A percentile compares a stretch with the other conserved stretches of the same genome.
Evolutionary conservation across 30 jellyfish, hydroid and myxozoan species (phyloP).

Genomic region (Aurelia coerulea): DNA sequence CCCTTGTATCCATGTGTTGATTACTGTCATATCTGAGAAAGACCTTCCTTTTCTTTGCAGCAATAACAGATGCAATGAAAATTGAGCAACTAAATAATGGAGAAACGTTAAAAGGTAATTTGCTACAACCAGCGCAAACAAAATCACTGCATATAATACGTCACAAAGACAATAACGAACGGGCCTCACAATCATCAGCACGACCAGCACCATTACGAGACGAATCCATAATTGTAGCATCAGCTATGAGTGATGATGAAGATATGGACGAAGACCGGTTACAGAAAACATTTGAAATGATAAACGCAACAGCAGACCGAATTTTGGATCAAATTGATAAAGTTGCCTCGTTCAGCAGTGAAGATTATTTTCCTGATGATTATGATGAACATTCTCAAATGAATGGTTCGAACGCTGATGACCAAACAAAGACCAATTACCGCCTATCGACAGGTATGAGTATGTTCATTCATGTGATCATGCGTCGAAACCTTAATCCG

Average conservation of each 20-base stretch:
- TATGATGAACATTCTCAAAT: not conserved
- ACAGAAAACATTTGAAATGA: slow-evolving; percentile 42
- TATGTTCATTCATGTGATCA: too few relatives aligned
- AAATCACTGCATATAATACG: too few relatives aligned
- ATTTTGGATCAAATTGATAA: slow-evolving; percentile 55
- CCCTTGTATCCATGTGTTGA: too few relatives aligned
- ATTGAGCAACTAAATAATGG: too few relatives aligned
- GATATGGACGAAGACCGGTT: slow-evolving; percentile 51
- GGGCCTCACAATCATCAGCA: too few relatives aligned
- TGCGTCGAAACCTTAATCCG: too few relatives aligned
- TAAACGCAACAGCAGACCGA: slow-evolving; percentile 67
- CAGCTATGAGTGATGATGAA: slow-evolving; percentile 32
- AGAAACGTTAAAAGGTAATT: too few relatives aligned
- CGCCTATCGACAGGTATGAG: not conserved
- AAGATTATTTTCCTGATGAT: slow-evolving; percentile 24
- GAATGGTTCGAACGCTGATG: not conserved
- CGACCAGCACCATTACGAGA: slow-evolving; percentile 35
- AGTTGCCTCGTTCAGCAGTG: slow-evolving; percentile 44
- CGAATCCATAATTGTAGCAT: slow-evolving; percentile 35
- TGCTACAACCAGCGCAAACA: too few relatives aligned
- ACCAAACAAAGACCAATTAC: slow-evolving; percentile 1
- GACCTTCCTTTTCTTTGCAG: too few relatives aligned
- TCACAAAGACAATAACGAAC: too few relatives aligned
- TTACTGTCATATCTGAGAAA: too few relatives aligned
- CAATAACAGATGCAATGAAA: too few relatives aligned